Base-by-base conservation (phyloP, 2,113 vertebrate genomes). In the Mastomys natalensis region DNA sequence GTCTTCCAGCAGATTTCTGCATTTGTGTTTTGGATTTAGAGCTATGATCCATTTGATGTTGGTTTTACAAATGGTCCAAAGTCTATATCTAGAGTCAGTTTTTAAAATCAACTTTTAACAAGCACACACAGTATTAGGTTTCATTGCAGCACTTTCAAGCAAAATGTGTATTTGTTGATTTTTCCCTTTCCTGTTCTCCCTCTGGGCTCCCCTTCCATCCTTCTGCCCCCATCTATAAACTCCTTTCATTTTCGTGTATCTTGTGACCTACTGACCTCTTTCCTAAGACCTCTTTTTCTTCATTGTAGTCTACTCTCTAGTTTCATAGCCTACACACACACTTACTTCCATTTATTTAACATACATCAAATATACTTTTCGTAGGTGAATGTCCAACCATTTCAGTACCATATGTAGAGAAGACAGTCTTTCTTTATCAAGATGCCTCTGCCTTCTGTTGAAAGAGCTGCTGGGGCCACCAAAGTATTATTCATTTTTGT, bases 21-120 rank as follows among this genome's bases (percentile, higher is more conserved):
- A 45, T 94, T 74, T 94, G 55, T 90, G 58, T 45, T 89, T 94
- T 66, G 40, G 48, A 81, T 24, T 82, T 90, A 84, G 12, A 26
- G 37, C 29, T 85, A 19, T 45, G 29, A 26, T n/a, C 13, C 40
- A n/a, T 85, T 90, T 55, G 66, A 26, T 76, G 21, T 24, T 76
- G 16, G 76, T 76, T 53, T 76, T 58, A 13, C 53, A 76, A 94
- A 76, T 9, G 11, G 17, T 34, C 22, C 16, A 55, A 84, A n/a
- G 55, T 37, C 87, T 90, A 37, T 64, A 40, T 73, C 37, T 40
- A 66, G 24, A 76, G 17, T 53, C 58, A 13, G 3, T 21, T n/a
- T 58, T 48, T 68, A 72, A 40, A 45, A 74, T 45, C 43, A 26
- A 76, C 29, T 77, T 77, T 77, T 77, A 48, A 45, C 13, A 11